phyloP scores from a whole-genome alignment of 2,888 invertebrate species.

The Cancer borealis region DNA sequence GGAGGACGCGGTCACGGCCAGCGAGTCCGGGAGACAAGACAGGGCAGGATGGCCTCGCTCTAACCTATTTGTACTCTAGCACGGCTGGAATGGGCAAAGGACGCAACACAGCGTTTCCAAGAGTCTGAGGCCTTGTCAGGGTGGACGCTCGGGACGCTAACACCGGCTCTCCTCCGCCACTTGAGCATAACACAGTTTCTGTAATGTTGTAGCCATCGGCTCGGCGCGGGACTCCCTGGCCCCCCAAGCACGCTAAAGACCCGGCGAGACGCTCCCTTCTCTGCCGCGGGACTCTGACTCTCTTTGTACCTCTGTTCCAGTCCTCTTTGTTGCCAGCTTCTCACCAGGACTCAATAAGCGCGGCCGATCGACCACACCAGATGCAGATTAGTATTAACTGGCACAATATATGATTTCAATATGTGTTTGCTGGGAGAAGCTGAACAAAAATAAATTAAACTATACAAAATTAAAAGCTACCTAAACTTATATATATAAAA shows the following conservation, averaged over 20 bases:
- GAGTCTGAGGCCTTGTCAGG: constrained; percentile 72
- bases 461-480: constrained; percentile 71
- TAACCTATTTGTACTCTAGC: constrained; percentile 76
- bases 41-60: constrained; percentile 76
- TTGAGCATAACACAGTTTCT: constrained; percentile 69
- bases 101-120: constrained; percentile 71
- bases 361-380: constrained; percentile 66
- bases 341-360: constrained; percentile 57
- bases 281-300: constrained; percentile 55
- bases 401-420: constrained; percentile 71
- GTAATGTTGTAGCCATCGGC: not conserved
- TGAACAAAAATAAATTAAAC: constrained; percentile 75
- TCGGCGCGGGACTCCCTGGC: not conserved
- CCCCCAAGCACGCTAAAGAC: constrained; percentile 12
- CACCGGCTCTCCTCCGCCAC: constrained; percentile 66
- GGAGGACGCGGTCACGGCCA: constrained; percentile 72
- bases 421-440: constrained; percentile 75
- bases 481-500: constrained; percentile 68
- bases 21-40: constrained; percentile 72
- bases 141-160: constrained; percentile 56
- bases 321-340: constrained; percentile 57
- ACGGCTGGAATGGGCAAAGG: constrained; percentile 76
- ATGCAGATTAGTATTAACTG: constrained; percentile 75
- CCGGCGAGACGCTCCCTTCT: constrained; percentile 42
- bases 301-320: constrained; percentile 73